Base-by-base conservation (phyloP, 1,140 invertebrate genomes). In the Aphelenchoides fujianensis region DNA sequence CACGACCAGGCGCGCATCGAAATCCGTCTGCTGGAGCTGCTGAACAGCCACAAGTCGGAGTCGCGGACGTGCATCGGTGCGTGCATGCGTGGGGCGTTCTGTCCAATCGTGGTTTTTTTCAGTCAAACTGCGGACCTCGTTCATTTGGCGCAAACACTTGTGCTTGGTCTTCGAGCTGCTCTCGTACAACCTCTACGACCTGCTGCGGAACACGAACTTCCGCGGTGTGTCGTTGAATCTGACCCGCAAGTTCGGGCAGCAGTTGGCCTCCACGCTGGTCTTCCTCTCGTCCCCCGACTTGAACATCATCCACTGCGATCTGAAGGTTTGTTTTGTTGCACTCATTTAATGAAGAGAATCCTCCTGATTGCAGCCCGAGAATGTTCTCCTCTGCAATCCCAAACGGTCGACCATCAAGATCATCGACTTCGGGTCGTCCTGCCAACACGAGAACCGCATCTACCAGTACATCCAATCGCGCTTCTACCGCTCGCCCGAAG, bases 381-480 rank as follows among this genome's bases (percentile, higher is more conserved):
- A 99, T 88, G 98, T 99, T 86, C 89, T 99, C 81, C 89, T 99
- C 85, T 98, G 95, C 89, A 98, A 98, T 89, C 95, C 96, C 57
- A 98, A 98, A 87, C 89, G 97, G 92, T 86, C 83, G 7, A 94
- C 95, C 79, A 98, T 99, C 86, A 99, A 99, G 89, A 98, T 99
- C 37, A 85, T 84, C 52, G 83, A 84, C 57, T 84, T 84, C 63
- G 83, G 83, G 19, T 84, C 81, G 1, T 84, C 83, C 0, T 84
- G 83, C 54, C 83, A 84, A 63, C 80, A 76, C 37, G 95, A 96
- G 79, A 94, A 98, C 88, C 90, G 95, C 92, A 97, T 99, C 89
- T 99, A 99, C 88, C 95, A 98, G 87, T 98, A 99, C 88, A 98
- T 99, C 84, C 97, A 99, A 88, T 97, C 94, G 83, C 90, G 97